Base-by-base conservation (phyloP, 2,113 vertebrate genomes). In the Nothobranchius furzeri region DNA sequence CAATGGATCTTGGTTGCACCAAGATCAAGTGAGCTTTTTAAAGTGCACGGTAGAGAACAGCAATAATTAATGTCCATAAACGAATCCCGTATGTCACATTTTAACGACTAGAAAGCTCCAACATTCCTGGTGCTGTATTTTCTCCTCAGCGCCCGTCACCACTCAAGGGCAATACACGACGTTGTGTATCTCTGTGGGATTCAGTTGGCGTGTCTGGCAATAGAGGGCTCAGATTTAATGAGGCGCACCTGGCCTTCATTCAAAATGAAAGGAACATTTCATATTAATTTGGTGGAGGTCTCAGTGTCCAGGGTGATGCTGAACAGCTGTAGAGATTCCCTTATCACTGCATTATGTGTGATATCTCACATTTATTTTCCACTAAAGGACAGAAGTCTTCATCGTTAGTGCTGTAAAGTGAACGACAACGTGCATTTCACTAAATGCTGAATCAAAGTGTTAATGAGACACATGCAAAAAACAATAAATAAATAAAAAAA, bases 241-340 rank as follows among this genome's bases (percentile, higher is more conserved):
- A 92, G 88, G 81, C 78, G 65, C 91, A 92, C 91, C 89, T 92
- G 92, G 89, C 75, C 88, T 80, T 92, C 90, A 90, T 93, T 87
- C 83, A 93, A 88, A 90, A 90, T 91, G 67, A 75, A 92, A 88
- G 82, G 81, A 71, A 82, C 85, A 91, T 90, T 88, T 89, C 67
- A 79, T 84, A 88, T 92, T 90, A 85, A 90, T 90, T 88, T 89
- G 82, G 89, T 80, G 81, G 76, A 66, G 62, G 78, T 82, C 83
- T 82, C 74, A 62, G 79, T 86, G 88, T 92, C 91, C 83, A 55
- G 79, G 83, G 81, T 80, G 79, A 88, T 91, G 87, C 90, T 68
- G 60, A 90, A 90, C 91, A 92, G 81, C 86, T 93, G 89, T 85
- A 90, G 73, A 65, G 84, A 78, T 84, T 68, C 60, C 58, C 70